phyloP scores from a whole-genome alignment of 2,797 vertebrate genomes.

The Scolopax bukidnonensis region DNA sequence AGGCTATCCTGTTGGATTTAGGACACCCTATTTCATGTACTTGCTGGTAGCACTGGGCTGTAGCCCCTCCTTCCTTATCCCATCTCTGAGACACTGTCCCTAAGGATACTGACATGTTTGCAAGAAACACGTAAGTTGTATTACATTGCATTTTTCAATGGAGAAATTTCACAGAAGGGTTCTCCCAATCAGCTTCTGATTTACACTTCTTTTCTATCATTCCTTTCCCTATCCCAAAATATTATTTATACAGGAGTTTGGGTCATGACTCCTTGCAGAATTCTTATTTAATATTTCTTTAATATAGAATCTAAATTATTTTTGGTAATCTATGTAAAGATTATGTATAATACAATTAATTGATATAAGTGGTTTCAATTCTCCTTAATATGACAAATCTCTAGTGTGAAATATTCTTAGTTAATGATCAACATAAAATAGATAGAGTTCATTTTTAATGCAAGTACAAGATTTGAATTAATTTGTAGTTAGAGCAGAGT shows the following conservation, averaged over 20 bases:
- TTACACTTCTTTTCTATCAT: neutral
- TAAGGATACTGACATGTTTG: neutral
- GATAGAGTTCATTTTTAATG: conserved; percentile 88
- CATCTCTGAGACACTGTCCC: neutral
- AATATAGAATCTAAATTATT: conserved; percentile 82
- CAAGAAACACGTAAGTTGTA: neutral
- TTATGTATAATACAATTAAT: conserved; percentile 86
- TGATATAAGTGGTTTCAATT: conserved; percentile 87
- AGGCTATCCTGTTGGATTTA: neutral
- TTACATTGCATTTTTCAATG: neutral
- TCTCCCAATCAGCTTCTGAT: neutral
- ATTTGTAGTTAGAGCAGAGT: conserved; percentile 79
- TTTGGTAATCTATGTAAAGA: conserved; percentile 84
- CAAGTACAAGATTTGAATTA: conserved; percentile 87
- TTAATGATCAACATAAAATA: conserved; percentile 90
- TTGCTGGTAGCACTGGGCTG: neutral
- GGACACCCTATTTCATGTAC: neutral
- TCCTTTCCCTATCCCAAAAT: neutral
- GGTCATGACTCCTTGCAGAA: conserved; percentile 62
- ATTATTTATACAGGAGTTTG: conserved; percentile 42
- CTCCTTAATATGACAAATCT: conserved; percentile 87
- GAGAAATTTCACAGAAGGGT: neutral
- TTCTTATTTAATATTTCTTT: conserved; percentile 77
- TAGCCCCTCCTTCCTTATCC: neutral
- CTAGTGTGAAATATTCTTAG: conserved; percentile 86